Evolutionary conservation across 2,888 invertebrate species (phyloP), one percentile per base, ranked within the genome.

Genomic region (Hypercompe scribonia): DNA sequence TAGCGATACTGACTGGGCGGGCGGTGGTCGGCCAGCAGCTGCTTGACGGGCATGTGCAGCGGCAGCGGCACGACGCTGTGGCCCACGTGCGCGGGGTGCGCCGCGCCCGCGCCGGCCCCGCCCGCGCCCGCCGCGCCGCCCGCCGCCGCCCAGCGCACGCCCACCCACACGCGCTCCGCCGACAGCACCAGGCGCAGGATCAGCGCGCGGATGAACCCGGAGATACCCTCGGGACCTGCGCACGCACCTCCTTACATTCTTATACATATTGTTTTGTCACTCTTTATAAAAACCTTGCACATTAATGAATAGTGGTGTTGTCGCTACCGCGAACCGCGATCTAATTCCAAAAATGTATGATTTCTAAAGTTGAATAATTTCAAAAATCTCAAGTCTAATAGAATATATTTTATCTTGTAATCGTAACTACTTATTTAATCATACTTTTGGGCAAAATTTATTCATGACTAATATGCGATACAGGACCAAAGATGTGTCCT

Each of bases 121-220:
- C 86, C 97, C 81, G 97, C 97, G 83, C 97, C 96, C 78, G 63
- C 71, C 72, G 66, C 77, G 71, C 79, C 90, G 21, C 88, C 90
- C 61, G 86, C 86, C 75, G 91, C 89, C 21, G 95, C 90, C 94
- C 93, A 95, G 74, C 94, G 94, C 74, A 99, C 96, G 82, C 97
- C 97, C 36, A 99, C 97, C 36, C 97, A 96, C 77, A 98, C 97
- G 85, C 98, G 98, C 93, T 99, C 98, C 87, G 97, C 98, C 87
- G 99, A 98, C 78, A 99, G 94, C 79, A 99, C 95, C 73, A 99
- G 96, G 87, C 99, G 98, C 71, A 99, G 95, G 80, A 99, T 97
- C 74, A 99, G 94, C 71, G 99, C 97, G 42, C 99, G 97, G 63
- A 98, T 98, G 94, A 99, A 99, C 13, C 99, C 98, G 0, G 98